Evolutionary conservation across 2,888 invertebrate species (phyloP), one percentile per base, ranked within the genome.

Genomic region (Athetis lepigone): DNA sequence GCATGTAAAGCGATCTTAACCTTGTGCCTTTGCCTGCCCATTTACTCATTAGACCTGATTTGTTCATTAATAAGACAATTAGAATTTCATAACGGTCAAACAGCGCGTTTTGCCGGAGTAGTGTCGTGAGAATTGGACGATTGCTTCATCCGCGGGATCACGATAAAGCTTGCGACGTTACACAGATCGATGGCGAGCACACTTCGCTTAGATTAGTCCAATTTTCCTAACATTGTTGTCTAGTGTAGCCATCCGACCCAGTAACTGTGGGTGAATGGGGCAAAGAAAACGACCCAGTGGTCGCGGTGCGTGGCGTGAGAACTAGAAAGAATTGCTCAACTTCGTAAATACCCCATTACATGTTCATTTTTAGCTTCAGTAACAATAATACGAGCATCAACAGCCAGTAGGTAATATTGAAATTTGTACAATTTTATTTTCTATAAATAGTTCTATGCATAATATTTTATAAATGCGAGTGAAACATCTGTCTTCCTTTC

Each of bases 71-170:
- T 52, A 71, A 66, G 79, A 82, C 79, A 82, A 85, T 84, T 82
- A 80, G 75, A 65, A 83, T 87, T 88, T 86, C 86, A 77, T 81
- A 83, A 83, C 75, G 61, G 69, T 75, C 76, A 77, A 81, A 80
- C 69, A 81, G 51, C 37, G 47, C 54, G 56, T 67, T 78, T 70
- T 70, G 75, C 55, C 64, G 71, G 70, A 66, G 66, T 58, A 74
- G 64, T 80, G 80, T 85, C 88, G 89, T 90, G 89, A 87, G 90
- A 90, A 87, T 82, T 79, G 72, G 62, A 56, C 54, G 77, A 81
- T 90, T 90, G 83, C 88, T 59, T 76, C 82, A 90, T 81, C 78
- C 77, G 60, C 63, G 61, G 69, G 79, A 85, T 86, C 87, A 85
- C 87, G 87, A 86, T 79, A 77, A 75, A 45, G 75, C 70, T 72